A percentile compares a stretch with the other conserved stretches of the same genome.
These are phyloP conservation scores for Cydia amplana DNA, from an alignment of 1,140 invertebrate genomes.

Conservation along the genomic window DNA sequence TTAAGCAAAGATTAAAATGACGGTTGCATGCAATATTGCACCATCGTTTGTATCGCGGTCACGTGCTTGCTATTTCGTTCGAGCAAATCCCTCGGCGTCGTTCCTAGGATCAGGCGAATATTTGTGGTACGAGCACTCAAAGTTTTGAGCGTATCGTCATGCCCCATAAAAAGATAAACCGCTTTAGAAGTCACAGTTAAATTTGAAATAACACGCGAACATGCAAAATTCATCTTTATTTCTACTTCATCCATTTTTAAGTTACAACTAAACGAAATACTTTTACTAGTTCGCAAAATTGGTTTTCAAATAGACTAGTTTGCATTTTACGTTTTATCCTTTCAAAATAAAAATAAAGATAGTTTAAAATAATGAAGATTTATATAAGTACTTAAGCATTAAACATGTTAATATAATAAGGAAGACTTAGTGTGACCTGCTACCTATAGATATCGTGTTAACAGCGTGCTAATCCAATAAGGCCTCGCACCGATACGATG, in stretches of 20 bases:
- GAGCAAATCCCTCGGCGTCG: neutral
- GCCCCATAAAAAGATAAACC: neutral
- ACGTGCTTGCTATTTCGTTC: conserved; percentile 1
- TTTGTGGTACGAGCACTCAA: neutral
- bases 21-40: conserved; percentile 14
- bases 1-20: conserved; percentile 7
- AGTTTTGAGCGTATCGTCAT: neutral
- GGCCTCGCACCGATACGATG: too few relatives aligned
- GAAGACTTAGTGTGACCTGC: neutral
- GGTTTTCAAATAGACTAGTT: too few relatives aligned
- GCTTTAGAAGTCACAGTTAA: neutral
- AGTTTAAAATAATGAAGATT: too few relatives aligned
- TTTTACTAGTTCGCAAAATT: too few relatives aligned
- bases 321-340: too few relatives aligned
- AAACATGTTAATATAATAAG: neutral
- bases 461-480: neutral
- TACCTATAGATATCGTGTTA: neutral
- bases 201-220: neutral
- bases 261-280: too few relatives aligned
- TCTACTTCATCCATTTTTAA: neutral
- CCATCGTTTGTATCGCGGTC: conserved; percentile 1
- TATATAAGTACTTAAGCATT: too few relatives aligned
- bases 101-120: neutral
- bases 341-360: too few relatives aligned
- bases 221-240: neutral